phyloP scores from a whole-genome alignment of 1,140 invertebrate species.

The Hydropsyche tenuis region DNA sequence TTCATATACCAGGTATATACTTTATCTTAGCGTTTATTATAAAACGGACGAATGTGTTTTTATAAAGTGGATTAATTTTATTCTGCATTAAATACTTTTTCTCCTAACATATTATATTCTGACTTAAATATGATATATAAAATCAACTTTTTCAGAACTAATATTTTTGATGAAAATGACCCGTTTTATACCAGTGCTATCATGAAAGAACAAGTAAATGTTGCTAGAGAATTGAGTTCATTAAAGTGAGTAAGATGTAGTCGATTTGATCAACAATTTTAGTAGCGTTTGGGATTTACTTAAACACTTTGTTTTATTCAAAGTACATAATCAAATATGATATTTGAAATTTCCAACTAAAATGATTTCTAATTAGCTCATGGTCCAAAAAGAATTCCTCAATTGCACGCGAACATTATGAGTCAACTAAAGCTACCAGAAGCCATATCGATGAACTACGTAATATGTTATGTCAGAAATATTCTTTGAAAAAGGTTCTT shows the following conservation, averaged over 20 bases:
- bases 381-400: slow-evolving; percentile 71
- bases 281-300: neutral
- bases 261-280: neutral
- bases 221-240: slow-evolving; percentile 58
- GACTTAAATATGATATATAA: neutral
- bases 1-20: slow-evolving; percentile 32
- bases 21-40: no score
- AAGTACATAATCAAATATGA: neutral
- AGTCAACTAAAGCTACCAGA: slow-evolving; percentile 66
- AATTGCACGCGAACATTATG: slow-evolving; percentile 65
- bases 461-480: slow-evolving; percentile 60
- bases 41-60: neutral
- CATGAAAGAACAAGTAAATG: slow-evolving; percentile 57
- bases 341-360: neutral
- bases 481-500: slow-evolving; percentile 66
- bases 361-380: slow-evolving; percentile 53
- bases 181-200: slow-evolving; percentile 43
- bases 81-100: slow-evolving; percentile 4
- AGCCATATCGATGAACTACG: slow-evolving; percentile 69
- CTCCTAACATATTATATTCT: no score
- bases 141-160: slow-evolving; percentile 55
- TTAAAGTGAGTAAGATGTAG: slow-evolving; percentile 55
- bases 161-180: slow-evolving; percentile 47
- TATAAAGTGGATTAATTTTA: no score
- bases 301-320: neutral